Evolutionary conservation across 2,113 vertebrate genomes (phyloP), one percentile per base, ranked within the genome.

Genomic region (Tragelaphus scriptus): DNA sequence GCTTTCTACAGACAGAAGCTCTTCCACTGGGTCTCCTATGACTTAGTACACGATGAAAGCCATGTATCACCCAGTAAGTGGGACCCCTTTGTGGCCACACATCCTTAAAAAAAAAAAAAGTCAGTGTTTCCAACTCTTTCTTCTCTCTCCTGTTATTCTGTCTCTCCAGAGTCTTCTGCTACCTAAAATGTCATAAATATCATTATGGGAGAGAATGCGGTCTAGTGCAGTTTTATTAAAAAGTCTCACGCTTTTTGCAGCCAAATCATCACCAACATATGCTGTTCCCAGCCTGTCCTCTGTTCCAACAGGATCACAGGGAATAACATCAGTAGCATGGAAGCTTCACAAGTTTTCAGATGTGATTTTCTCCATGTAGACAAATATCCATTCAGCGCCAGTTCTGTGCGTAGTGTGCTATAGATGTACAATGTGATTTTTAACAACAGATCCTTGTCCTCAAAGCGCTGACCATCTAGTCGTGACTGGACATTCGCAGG

Each of bases 1-100:
- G 91, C 97, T 98, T 98, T 63, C 97, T 93, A 89, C 97, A 97
- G 97, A 96, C 95, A 96, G 87, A 93, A 59, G 19, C 86, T 95
- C 36, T 95, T 95, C 92, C 51, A 5, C 0, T 12, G 87, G 32
- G 90, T 96, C 94, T 97, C 95, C 2, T 84, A 49, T 97, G 98
- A 95, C 95, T 97, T 77, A 40, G 79, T n/a, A 53, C 51, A 63
- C 23, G 36, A 56, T n/a, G 53, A 75, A 94, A 96, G 19, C 3
- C 97, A 56, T 87, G 89, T 23, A 87, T 96, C 96, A 90, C 25
- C 30, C 63, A 75, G 89, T 68, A 90, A 53, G 47, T n/a, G 88
- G 82, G 91, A 92, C 80, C 85, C 79, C 82, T 85, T 53, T 53
- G 32, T 8, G 75, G 82, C 26, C 26, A 19, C 0, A 7, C 28